Conservation (phyloP, 1,140 invertebrate genomes). For the Arion vulgaris region DNA sequence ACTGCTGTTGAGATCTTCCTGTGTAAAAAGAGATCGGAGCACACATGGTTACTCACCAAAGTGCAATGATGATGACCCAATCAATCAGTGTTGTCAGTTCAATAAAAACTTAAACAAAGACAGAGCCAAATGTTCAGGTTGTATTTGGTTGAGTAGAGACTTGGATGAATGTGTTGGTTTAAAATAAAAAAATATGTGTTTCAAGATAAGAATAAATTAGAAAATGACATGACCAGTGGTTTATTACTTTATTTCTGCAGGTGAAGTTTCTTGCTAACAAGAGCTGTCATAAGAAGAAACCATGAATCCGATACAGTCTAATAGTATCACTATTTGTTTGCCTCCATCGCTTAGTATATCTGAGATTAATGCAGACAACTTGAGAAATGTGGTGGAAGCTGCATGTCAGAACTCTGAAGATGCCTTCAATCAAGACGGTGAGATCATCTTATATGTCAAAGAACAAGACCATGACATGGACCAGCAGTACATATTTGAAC, state of each 20-base stretch:
- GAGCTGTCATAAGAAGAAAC: background rate
- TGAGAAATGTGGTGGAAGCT: constrained; percentile 35
- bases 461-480: constrained; percentile 29
- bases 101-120: too few relatives aligned
- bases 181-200: too few relatives aligned
- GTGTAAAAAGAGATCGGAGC: too few relatives aligned
- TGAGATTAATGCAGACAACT: constrained; percentile 36
- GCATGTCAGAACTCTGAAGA: constrained; percentile 29
- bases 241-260: background rate
- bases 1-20: too few relatives aligned
- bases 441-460: constrained; percentile 34
- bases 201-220: background rate
- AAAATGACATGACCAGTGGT: background rate
- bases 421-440: constrained; percentile 25
- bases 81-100: too few relatives aligned
- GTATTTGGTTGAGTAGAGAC: too few relatives aligned
- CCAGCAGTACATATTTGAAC: constrained; percentile 16
- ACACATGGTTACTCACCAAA: too few relatives aligned
- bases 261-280: background rate
- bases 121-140: too few relatives aligned
- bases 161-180: too few relatives aligned
- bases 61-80: too few relatives aligned
- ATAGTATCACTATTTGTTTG: constrained; percentile 33
- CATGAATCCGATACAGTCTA: constrained; percentile 6
- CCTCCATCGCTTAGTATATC: constrained; percentile 29